A percentile compares a stretch with the other conserved stretches of the same genome.
These are phyloP conservation scores for Engystomops pustulosus DNA, from an alignment of 2,113 vertebrate species.

Conservation along the genomic window DNA sequence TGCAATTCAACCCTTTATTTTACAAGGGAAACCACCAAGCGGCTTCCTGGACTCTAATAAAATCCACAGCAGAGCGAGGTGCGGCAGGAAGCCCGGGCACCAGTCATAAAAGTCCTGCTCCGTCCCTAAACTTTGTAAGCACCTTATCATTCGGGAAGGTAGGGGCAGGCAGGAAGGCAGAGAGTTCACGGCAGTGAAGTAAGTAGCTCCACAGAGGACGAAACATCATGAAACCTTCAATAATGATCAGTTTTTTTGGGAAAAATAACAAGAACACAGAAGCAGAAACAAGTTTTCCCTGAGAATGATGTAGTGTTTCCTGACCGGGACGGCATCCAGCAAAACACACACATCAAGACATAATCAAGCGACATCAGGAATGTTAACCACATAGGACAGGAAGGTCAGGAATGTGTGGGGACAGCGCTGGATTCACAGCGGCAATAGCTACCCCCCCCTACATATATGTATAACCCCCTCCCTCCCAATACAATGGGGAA, in stretches of 20 bases:
- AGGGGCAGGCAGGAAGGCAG: slow-evolving; percentile 17
- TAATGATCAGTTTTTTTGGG: no score
- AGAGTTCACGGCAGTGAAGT: background rate
- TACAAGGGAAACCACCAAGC: background rate
- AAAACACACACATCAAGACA: slow-evolving; percentile 6
- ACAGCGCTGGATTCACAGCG: background rate
- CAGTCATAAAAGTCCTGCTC: background rate
- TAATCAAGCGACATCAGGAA: slow-evolving; percentile 18
- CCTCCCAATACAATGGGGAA: background rate
- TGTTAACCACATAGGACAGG: slow-evolving; percentile 38
- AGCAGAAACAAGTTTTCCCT: background rate
- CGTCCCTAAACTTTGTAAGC: background rate
- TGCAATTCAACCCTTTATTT: background rate
- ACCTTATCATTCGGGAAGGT: slow-evolving; percentile 39
- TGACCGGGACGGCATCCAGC: slow-evolving; percentile 23
- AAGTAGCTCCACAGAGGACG: background rate
- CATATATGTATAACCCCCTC: background rate
- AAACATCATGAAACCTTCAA: no score
- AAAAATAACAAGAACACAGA: background rate
- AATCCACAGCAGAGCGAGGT: background rate
- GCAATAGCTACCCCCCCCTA: background rate
- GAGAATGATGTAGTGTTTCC: slow-evolving; percentile 30
- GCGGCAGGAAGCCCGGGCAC: background rate
- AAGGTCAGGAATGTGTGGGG: slow-evolving; percentile 42
- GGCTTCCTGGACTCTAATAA: slow-evolving; percentile 1